phyloP scores from a whole-genome alignment of 2,797 vertebrate species.

The Sebastes steindachneri region DNA sequence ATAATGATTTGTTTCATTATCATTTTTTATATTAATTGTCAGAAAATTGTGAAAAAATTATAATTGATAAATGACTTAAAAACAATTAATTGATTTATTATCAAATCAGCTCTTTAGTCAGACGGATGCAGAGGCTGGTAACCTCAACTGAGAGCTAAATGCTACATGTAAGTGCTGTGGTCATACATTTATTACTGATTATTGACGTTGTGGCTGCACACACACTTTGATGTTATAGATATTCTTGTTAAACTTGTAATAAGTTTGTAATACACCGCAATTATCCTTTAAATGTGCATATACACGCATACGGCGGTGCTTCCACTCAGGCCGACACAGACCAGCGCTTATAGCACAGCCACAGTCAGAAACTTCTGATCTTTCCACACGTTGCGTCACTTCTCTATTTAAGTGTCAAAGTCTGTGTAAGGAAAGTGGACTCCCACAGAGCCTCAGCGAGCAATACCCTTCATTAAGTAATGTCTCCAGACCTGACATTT shows the following conservation, averaged over 20 bases:
- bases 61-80: neutral
- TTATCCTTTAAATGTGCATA: neutral
- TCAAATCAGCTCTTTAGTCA: neutral
- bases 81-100: neutral
- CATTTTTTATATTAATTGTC: neutral
- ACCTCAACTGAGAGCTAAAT: neutral
- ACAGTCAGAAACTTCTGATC: conserved; percentile 49
- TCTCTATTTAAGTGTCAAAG: conserved; percentile 57
- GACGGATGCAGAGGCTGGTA: too few relatives aligned
- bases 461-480: conserved; percentile 56
- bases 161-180: neutral
- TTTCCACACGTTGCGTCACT: conserved; percentile 67
- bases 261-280: neutral
- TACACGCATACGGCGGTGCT: neutral
- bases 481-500: conserved; percentile 16
- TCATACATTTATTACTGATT: neutral
- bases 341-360: conserved; percentile 1
- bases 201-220: neutral
- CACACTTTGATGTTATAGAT: neutral
- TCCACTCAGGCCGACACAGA: conserved; percentile 24
- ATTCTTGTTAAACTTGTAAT: neutral
- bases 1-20: neutral
- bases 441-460: conserved; percentile 42
- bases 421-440: conserved; percentile 52
- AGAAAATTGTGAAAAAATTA: neutral